Evolutionary conservation across 2,888 invertebrate genomes (phyloP).

Genomic region (Orthosia incerta): DNA sequence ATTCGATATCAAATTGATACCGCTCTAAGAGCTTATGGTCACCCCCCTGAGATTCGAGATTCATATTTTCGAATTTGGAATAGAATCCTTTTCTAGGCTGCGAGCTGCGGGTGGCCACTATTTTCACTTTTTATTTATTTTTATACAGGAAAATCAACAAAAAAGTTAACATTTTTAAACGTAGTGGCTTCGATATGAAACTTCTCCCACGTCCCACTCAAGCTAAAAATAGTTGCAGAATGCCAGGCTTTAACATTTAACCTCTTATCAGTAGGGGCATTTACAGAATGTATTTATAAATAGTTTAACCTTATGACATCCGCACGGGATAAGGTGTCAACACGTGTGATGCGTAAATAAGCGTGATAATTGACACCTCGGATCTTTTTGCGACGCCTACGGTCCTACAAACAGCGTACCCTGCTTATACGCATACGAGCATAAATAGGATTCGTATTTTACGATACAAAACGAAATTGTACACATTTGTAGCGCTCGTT

Average conservation of each 20-base stretch:
- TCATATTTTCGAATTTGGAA: not conserved
- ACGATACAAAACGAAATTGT: conserved; percentile 63
- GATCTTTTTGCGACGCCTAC: conserved; percentile 18
- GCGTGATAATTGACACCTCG: conserved; percentile 53
- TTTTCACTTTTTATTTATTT: too few relatives aligned
- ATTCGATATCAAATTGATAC: too few relatives aligned
- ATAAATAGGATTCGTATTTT: conserved; percentile 64
- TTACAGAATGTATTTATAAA: conserved; percentile 35
- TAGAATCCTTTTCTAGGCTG: not conserved
- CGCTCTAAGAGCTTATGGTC: too few relatives aligned
- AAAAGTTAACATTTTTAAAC: not conserved
- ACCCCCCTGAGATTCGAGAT: conserved; percentile 23
- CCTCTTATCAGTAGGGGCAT: conserved; percentile 24
- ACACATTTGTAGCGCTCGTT: conserved; percentile 57
- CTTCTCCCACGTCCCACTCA: not conserved
- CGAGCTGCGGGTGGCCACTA: not conserved
- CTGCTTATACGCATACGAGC: conserved; percentile 44
- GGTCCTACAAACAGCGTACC: conserved; percentile 26
- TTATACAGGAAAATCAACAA: not conserved
- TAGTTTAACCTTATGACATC: conserved; percentile 48
- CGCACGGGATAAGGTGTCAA: conserved; percentile 35
- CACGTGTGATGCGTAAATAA: conserved; percentile 47
- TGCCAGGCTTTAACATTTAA: conserved; percentile 33
- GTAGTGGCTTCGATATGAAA: too few relatives aligned
- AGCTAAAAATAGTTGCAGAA: conserved; percentile 27